Percentiles rank a stretch among this genome's conserved stretches.
These are phyloP conservation scores for Drosophila greeni DNA, from an alignment of 2,888 invertebrate genomes.

Conservation along the genomic window DNA sequence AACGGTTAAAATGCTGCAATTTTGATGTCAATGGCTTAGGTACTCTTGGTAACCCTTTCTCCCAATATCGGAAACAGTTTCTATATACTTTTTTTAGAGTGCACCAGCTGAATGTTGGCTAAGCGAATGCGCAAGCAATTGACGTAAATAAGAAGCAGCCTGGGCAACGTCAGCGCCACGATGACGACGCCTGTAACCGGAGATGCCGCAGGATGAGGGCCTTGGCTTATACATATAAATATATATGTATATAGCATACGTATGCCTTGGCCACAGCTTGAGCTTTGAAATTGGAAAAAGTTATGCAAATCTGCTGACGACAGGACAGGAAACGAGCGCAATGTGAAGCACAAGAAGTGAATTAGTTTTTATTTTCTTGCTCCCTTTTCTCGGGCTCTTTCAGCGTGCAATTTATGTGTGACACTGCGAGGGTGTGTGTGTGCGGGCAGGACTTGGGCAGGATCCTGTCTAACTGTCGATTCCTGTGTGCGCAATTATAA, in stretches of 20 bases:
- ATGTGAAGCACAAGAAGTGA: conserved; percentile 58
- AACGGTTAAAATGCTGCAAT: not conserved
- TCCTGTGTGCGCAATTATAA: conserved; percentile 67
- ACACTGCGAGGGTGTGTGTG: conserved; percentile 21
- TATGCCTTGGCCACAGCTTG: conserved; percentile 70
- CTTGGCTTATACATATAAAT: conserved; percentile 26
- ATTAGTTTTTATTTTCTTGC: conserved; percentile 62
- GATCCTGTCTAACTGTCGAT: conserved; percentile 64
- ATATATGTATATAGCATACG: conserved; percentile 39
- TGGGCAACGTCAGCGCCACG: conserved; percentile 46
- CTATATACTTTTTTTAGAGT: not conserved
- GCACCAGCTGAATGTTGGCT: conserved; percentile 19
- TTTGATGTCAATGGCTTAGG: not conserved
- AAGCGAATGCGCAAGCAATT: conserved; percentile 66
- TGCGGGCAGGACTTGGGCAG: conserved; percentile 37
- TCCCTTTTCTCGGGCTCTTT: conserved; percentile 2
- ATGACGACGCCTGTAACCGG: conserved; percentile 45
- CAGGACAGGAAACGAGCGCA: conserved; percentile 60
- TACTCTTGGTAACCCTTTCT: not conserved
- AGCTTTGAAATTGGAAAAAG: conserved; percentile 73
- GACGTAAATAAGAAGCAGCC: conserved; percentile 67
- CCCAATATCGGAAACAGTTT: not conserved
- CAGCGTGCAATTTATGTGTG: conserved; percentile 26
- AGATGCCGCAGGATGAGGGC: conserved; percentile 38
- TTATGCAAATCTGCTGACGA: conserved; percentile 67